Percentiles rank a stretch among this genome's conserved stretches.
Evolutionary conservation across 2,888 invertebrate genomes (phyloP).

Genomic region (Pheosia tremula): DNA sequence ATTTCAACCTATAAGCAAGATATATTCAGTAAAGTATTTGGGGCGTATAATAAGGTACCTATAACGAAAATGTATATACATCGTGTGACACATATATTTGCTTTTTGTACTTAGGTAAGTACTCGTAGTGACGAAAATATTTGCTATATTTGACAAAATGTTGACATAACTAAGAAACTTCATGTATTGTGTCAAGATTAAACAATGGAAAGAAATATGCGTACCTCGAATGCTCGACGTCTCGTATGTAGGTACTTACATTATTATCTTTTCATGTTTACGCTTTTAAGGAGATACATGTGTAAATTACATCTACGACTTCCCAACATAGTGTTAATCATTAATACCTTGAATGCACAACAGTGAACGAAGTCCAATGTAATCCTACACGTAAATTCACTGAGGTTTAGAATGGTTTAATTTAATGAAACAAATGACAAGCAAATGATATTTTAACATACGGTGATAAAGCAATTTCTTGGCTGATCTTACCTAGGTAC

Average conservation of each 20-base stretch:
- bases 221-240: neutral
- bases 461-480: too few relatives aligned
- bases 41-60: too few relatives aligned
- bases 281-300: neutral
- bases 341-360: neutral
- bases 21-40: too few relatives aligned
- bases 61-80: neutral
- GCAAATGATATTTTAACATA: too few relatives aligned
- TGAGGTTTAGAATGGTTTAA: too few relatives aligned
- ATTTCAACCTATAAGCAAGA: too few relatives aligned
- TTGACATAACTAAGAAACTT: neutral
- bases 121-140: neutral
- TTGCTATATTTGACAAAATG: neutral
- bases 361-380: too few relatives aligned
- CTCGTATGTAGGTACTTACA: neutral
- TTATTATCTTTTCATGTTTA: neutral
- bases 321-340: neutral
- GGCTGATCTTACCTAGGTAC: too few relatives aligned
- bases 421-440: too few relatives aligned
- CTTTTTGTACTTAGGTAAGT: neutral
- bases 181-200: neutral
- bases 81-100: neutral
- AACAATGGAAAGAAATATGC: neutral
- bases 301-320: neutral
- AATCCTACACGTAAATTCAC: too few relatives aligned